phyloP scores from a whole-genome alignment of 1,140 invertebrate species.

The Radopholus similis region DNA sequence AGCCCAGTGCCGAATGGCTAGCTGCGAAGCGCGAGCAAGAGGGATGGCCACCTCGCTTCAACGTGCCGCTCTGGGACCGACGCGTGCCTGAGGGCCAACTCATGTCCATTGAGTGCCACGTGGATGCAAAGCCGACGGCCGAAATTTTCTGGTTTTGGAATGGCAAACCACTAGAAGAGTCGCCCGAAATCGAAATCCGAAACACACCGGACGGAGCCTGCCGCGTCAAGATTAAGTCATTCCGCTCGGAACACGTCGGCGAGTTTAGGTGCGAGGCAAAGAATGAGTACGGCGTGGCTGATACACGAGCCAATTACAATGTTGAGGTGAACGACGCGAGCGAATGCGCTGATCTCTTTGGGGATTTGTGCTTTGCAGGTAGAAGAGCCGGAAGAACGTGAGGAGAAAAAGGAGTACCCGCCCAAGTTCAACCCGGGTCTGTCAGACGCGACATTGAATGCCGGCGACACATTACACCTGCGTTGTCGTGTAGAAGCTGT shows the following conservation, averaged over 20 bases:
- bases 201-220: slow-evolving; percentile 78
- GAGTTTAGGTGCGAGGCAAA: slow-evolving; percentile 84
- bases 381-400: slow-evolving; percentile 12
- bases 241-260: slow-evolving; percentile 82
- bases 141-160: slow-evolving; percentile 50
- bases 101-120: slow-evolving; percentile 58
- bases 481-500: slow-evolving; percentile 48
- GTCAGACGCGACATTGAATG: slow-evolving; percentile 41
- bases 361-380: slow-evolving; percentile 11
- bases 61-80: slow-evolving; percentile 59
- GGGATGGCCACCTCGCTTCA: slow-evolving; percentile 54
- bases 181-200: slow-evolving; percentile 71
- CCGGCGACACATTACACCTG: slow-evolving; percentile 37
- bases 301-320: slow-evolving; percentile 76
- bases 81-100: slow-evolving; percentile 51
- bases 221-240: slow-evolving; percentile 81
- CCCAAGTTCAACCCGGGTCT: slow-evolving; percentile 57
- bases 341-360: neutral
- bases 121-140: slow-evolving; percentile 57
- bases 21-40: slow-evolving; percentile 30
- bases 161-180: slow-evolving; percentile 68
- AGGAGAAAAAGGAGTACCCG: slow-evolving; percentile 34
- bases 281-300: slow-evolving; percentile 81
- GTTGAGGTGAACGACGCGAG: slow-evolving; percentile 68
- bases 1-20: slow-evolving; percentile 27